Evolutionary conservation across 2,797 vertebrate genomes (phyloP).

Genomic region (Danionella dracula): DNA sequence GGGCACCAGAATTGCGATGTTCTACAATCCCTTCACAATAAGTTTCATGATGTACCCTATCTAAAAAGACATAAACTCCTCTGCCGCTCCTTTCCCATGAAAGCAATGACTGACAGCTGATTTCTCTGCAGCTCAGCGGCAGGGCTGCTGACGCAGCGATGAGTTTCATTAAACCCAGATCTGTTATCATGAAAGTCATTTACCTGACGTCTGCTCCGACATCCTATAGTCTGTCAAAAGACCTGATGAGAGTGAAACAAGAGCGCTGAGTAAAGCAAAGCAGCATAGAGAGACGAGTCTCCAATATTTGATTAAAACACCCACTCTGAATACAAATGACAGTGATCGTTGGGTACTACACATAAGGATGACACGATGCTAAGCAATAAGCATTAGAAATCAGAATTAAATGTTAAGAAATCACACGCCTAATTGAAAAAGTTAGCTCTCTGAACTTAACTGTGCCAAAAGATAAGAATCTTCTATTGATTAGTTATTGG

Average conservation of each 20-base stretch:
- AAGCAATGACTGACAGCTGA: conserved; percentile 81
- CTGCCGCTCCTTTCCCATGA: conserved; percentile 64
- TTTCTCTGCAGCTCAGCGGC: conserved; percentile 68
- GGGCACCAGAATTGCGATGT: neutral
- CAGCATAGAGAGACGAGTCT: conserved; percentile 18
- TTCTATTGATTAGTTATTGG: too few species aligned
- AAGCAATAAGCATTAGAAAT: too few species aligned
- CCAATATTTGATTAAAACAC: conserved; percentile 78
- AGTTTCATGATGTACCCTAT: neutral
- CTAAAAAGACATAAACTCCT: conserved; percentile 6
- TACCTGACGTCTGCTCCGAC: conserved; percentile 52
- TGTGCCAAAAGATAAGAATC: too few species aligned
- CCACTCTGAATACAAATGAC: conserved; percentile 66
- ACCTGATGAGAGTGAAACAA: conserved; percentile 40
- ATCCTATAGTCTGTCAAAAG: conserved; percentile 36
- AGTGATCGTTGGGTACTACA: conserved; percentile 75
- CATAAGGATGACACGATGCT: conserved; percentile 58
- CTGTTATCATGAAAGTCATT: conserved; percentile 80
- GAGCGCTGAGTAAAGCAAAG: conserved; percentile 27
- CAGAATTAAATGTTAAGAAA: too few species aligned
- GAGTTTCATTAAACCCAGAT: conserved; percentile 81
- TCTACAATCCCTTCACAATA: neutral
- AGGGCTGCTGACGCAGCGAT: conserved; percentile 67
- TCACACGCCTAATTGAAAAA: too few species aligned
- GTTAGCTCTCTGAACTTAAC: too few species aligned